Evolutionary conservation across 2,113 vertebrate genomes (phyloP), one percentile per base, ranked within the genome.

Genomic region (Varanus salvator): DNA sequence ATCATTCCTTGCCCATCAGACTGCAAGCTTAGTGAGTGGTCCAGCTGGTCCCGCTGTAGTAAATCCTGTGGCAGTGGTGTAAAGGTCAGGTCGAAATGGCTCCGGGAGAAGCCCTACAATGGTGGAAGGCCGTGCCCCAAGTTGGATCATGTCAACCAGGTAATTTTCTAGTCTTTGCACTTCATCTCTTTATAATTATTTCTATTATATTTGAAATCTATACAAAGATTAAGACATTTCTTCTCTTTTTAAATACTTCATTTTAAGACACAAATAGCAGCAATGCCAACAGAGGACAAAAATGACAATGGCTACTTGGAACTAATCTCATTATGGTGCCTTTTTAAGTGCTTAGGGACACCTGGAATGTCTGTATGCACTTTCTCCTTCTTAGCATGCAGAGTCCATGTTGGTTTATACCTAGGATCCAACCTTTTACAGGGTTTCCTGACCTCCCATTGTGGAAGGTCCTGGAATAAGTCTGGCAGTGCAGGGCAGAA

Each of bases 21-120:
- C 97, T 99, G 99, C 96, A 99, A 99, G 89, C 98, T 99, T 90
- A 99, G 99, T 2, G 99, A 99, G 85, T 99, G 99, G 99, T 99
- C 99, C 95, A 99, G 98, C 95, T 99, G 99, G 99, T 99, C 99
- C 0, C 98, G 99, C 89, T 99, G 99, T 91, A 99, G 98, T 85
- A 99, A 99, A 92, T 99, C 99, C 75, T 99, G 99, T 6, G 99
- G 99, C n/a, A 99, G 98, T 0, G 99, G 99, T 0, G 98, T 99
- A 88, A 99, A 99, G 85, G 99, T 99, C 92, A 98, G 99, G 1
- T 99, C 99, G 86, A 99, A 99, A 90, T 99, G 99, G 99, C 98
- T 99, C 1, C 93, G 99, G 29, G 99, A 99, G 94, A 99, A 99
- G 71, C 99, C 99, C 0, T 99, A 99, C 93, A 99, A 99, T 50